Base-by-base conservation (phyloP, 2,888 invertebrate species). In the Drosophila mimica region DNA sequence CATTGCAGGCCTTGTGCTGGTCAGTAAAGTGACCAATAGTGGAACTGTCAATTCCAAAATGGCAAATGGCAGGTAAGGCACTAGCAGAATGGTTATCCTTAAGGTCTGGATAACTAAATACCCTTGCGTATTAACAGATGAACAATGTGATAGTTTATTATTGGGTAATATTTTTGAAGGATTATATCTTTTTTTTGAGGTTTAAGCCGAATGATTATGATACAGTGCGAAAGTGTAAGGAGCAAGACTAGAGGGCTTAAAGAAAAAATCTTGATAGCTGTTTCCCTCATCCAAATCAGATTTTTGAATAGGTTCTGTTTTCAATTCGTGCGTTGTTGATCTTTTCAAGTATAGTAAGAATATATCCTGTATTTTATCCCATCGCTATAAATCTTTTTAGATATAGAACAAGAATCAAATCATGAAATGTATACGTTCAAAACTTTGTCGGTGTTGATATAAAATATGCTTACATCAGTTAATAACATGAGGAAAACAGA, bases 11-110 rank as follows among this genome's bases (percentile, higher is more conserved):
- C 74, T 72, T 85, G 78, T 76, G 71, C 86, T 83, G 83, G 88
- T 81, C 87, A 89, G 71, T 83, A 57, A 75, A 72, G 52, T 66
- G 62, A 59, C 82, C 82, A 82, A 82, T 82, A 62, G 70, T 62
- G 60, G 65, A 11, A 20, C 52, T 46, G 51, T 52, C 33, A 40
- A 57, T 43, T 28, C 36, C 62, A 75, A 87, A 84, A 82, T 79
- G 88, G 70, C 66, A 77, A 73, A 46, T 46, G 43, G 43, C 20
- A 65, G 52, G 64, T 69, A 31, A 59, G 33, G 2, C 30, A 48
- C 34, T 40, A 34, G 40, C 6, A 46, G 40, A 31, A 46, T 25
- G 15, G 9, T 20, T 36, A 28, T 11, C 4, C 25, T 17, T 28
- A 51, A 51, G 51, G n/a, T 4, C 15, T 15, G 8, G 8, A 52